phyloP scores from a whole-genome alignment of 2,888 invertebrate species.

The Kryphioiulus occultus region DNA sequence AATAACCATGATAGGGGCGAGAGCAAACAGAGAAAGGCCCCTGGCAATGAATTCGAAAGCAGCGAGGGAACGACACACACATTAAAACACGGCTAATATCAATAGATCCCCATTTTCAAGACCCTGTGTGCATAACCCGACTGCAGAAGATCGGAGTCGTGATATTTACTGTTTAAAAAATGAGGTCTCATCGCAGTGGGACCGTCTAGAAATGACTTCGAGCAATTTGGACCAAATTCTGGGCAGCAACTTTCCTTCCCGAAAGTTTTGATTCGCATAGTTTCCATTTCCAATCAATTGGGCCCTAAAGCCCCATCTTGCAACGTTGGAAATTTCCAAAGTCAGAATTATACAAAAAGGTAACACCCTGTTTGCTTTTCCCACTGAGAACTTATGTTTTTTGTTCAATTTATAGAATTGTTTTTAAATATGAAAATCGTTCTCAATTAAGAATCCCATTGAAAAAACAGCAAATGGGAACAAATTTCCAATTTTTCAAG shows the following conservation, averaged over 20 bases:
- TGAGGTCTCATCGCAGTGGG: background rate
- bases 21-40: background rate
- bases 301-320: too few relatives aligned
- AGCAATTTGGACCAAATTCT: background rate
- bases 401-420: too few relatives aligned
- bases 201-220: background rate
- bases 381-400: too few relatives aligned
- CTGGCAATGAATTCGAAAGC: background rate
- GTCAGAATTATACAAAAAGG: too few relatives aligned
- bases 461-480: too few relatives aligned
- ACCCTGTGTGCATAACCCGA: background rate
- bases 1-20: slow-evolving; percentile 5
- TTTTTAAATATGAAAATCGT: too few relatives aligned
- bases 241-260: background rate
- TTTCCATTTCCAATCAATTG: too few relatives aligned
- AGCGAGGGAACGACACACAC: background rate
- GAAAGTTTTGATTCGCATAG: too few relatives aligned
- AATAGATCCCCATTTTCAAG: background rate
- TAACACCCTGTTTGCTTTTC: too few relatives aligned
- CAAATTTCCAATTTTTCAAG: too few relatives aligned
- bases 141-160: background rate
- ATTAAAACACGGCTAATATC: slow-evolving; percentile 5
- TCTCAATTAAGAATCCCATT: too few relatives aligned
- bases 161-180: background rate
- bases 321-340: too few relatives aligned